phyloP scores from a whole-genome alignment of 2,797 vertebrate genomes.

The Sebastes nivosus region DNA sequence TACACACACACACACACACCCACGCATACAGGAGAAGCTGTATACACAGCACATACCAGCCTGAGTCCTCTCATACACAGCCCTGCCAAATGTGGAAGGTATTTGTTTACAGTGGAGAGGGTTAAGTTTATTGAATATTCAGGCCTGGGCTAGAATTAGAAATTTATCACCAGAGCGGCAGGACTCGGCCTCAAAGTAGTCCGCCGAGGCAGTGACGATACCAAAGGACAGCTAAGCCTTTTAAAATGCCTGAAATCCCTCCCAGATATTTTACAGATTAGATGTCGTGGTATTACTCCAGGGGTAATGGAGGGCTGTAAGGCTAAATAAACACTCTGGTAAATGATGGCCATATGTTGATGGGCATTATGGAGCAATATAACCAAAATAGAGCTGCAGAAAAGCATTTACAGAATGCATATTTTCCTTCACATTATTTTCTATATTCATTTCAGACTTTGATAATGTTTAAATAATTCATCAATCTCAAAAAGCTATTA shows the following conservation, averaged over 20 bases:
- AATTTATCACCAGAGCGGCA: constrained; percentile 41
- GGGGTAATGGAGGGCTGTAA: neutral
- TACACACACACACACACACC: neutral
- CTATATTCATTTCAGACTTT: neutral
- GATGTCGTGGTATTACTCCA: constrained; percentile 10
- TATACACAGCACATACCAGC: constrained; percentile 68
- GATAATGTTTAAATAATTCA: neutral
- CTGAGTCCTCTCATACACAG: constrained; percentile 60
- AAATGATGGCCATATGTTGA: neutral
- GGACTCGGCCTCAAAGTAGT: constrained; percentile 9
- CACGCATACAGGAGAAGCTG: constrained; percentile 9
- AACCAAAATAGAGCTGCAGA: neutral
- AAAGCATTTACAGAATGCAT: neutral
- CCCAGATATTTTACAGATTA: constrained; percentile 39
- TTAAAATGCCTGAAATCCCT: constrained; percentile 22
- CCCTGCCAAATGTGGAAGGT: constrained; percentile 60
- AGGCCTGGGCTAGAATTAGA: constrained; percentile 54
- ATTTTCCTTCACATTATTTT: neutral
- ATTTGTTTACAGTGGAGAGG: constrained; percentile 68
- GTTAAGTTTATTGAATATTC: constrained; percentile 73
- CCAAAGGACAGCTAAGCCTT: constrained; percentile 23
- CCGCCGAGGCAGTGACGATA: neutral
- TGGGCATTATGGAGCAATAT: neutral
- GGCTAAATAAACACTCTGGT: neutral
- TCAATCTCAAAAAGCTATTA: neutral